phyloP scores from a whole-genome alignment of 2,888 invertebrate species.

The Gandaritis pyraliata region DNA sequence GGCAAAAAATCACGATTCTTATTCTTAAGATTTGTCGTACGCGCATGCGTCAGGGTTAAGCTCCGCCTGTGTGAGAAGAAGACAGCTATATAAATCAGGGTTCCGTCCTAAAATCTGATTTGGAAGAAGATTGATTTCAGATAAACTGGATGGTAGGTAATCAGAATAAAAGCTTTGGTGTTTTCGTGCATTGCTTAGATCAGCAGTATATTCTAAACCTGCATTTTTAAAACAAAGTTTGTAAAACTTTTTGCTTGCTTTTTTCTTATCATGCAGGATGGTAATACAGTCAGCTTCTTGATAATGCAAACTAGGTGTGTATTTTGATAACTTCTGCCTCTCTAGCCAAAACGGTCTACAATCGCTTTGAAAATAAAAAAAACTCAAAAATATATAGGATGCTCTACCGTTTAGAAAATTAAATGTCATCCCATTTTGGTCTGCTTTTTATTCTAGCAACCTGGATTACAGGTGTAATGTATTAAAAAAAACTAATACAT shows the following conservation, averaged over 20 bases:
- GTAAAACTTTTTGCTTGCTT: not conserved
- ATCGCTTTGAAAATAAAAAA: too few species aligned
- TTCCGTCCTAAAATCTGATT: slow-evolving; percentile 60
- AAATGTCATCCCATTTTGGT: too few species aligned
- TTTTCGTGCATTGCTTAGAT: slow-evolving; percentile 28
- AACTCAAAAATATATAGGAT: too few species aligned
- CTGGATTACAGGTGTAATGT: too few species aligned
- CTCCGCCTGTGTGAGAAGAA: slow-evolving; percentile 72
- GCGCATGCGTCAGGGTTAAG: slow-evolving; percentile 72
- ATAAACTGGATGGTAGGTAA: slow-evolving; percentile 64
- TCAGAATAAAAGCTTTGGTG: slow-evolving; percentile 59
- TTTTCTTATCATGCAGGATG: not conserved
- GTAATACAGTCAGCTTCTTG: too few species aligned
- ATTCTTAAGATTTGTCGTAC: slow-evolving; percentile 70
- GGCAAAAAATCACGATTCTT: slow-evolving; percentile 71
- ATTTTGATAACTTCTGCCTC: too few species aligned
- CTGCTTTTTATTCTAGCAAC: too few species aligned
- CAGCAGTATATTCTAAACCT: not conserved
- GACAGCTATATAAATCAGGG: slow-evolving; percentile 62
- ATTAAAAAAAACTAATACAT: too few species aligned
- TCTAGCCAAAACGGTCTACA: too few species aligned
- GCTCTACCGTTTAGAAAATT: too few species aligned
- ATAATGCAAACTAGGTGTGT: too few species aligned
- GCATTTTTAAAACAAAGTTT: not conserved
- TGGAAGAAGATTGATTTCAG: slow-evolving; percentile 67